A percentile compares a stretch with the other conserved stretches of the same genome.
These are phyloP conservation scores for Conops quadrifasciatus DNA, from an alignment of 2,888 invertebrate species.

Conservation along the genomic window DNA sequence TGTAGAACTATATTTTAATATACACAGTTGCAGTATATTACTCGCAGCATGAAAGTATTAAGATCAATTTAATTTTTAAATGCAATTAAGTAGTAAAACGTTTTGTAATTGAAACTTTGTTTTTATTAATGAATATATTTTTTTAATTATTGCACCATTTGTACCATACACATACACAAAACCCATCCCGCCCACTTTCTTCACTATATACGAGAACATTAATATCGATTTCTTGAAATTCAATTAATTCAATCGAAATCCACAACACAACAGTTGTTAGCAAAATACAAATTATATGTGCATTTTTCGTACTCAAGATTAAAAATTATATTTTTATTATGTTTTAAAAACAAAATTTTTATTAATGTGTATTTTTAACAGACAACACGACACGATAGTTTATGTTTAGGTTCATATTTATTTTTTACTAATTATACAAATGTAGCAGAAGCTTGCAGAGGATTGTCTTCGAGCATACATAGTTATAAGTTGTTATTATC, in stretches of 20 bases:
- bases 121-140: not conserved
- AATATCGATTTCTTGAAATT: constrained; percentile 12
- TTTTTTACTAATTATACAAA: no score
- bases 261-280: constrained; percentile 41
- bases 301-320: constrained; percentile 42
- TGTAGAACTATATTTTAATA: no score
- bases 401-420: no score
- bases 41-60: not conserved
- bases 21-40: no score
- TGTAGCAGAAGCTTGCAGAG: no score
- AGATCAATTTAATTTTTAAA: not conserved
- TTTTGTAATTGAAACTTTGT: no score
- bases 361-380: constrained; percentile 4
- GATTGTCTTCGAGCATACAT: no score
- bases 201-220: not conserved
- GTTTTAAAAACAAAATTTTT: constrained; percentile 9
- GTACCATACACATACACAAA: not conserved
- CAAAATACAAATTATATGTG: constrained; percentile 46
- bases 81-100: no score
- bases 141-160: not conserved
- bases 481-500: no score
- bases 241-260: constrained; percentile 37
- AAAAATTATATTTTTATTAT: constrained; percentile 18
- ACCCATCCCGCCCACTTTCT: not conserved
- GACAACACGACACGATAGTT: not conserved